These are phyloP conservation scores for Aporrectodea caliginosa DNA, from an alignment of 1,140 invertebrate species.

Conservation along the genomic window DNA sequence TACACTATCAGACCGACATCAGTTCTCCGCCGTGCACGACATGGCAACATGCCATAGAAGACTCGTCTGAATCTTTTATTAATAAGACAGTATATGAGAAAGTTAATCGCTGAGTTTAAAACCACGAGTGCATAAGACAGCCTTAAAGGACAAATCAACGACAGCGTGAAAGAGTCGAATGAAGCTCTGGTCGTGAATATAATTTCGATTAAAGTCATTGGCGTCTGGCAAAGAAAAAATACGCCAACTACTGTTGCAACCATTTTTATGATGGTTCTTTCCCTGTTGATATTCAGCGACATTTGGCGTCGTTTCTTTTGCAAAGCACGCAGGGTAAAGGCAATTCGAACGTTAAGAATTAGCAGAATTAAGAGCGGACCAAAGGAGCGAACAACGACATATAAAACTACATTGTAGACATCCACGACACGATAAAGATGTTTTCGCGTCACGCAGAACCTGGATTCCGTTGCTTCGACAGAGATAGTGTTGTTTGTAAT, in stretches of 20 bases:
- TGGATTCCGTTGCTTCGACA: not conserved
- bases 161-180: no score
- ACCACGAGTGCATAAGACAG: no score
- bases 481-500: not conserved
- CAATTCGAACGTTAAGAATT: not conserved
- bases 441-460: not conserved
- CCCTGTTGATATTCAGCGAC: constrained; percentile 39
- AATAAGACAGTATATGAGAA: no score
- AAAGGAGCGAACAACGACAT: not conserved
- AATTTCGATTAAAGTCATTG: no score
- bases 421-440: no score
- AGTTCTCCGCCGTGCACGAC: no score
- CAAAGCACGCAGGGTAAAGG: not conserved
- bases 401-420: not conserved
- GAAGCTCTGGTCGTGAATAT: no score
- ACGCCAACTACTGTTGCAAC: constrained; percentile 25
- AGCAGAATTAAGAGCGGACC: not conserved
- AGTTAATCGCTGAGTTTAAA: no score
- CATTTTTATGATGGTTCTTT: constrained; percentile 40
- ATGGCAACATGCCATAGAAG: no score
- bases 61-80: no score
- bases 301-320: not conserved
- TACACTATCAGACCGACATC: no score
- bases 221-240: constrained; percentile 29
- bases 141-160: no score